Base-by-base conservation (phyloP, 2,888 invertebrate genomes). In the Pseudococcus viburni region DNA sequence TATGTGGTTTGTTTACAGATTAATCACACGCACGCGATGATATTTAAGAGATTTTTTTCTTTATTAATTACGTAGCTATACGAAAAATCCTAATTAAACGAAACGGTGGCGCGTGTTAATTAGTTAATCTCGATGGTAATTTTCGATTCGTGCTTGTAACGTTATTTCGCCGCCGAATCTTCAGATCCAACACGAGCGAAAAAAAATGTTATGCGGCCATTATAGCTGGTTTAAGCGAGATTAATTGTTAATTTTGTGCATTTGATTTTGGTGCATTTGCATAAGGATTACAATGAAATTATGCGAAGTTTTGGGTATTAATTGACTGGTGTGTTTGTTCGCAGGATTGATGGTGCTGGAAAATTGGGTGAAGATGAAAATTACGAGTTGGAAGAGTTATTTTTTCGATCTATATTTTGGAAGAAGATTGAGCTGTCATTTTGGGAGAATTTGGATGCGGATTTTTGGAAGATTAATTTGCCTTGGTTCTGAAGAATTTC, bases 81-180 rank as follows among this genome's bases (percentile, higher is more conserved):
- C 26, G 26, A 73, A 73, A 73, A 33, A 73, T 73, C 73, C 73
- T 73, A 73, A 73, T 73, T 73, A 73, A 73, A 73, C 73, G 73
- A 73, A 73, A 33, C 73, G 33, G 33, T 73, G 73, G 73, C 73
- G 73, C 33, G 73, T 73, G 73, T 73, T 73, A 73, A 73, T 73
- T 73, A 73, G 73, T 73, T 73, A 73, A 33, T 19, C 19, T 73
- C 73, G 73, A 73, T 73, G 73, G 73, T 73, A 73, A 73, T 33
- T 73, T 64, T 73, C 73, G 8, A 73, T 73, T 73, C 73, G 73
- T 73, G 73, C 73, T 6, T 33, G 73, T 73, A 73, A 73, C 73
- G 73, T 73, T 73, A 73, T 73, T 33, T 64, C 22, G 64, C 19
- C 64, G 64, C 15, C 64, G 7, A 6, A 9, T 68, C 26, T 22